These are phyloP conservation scores for Mohoua ochrocephala DNA, from an alignment of 2,113 vertebrate species.

Conservation along the genomic window DNA sequence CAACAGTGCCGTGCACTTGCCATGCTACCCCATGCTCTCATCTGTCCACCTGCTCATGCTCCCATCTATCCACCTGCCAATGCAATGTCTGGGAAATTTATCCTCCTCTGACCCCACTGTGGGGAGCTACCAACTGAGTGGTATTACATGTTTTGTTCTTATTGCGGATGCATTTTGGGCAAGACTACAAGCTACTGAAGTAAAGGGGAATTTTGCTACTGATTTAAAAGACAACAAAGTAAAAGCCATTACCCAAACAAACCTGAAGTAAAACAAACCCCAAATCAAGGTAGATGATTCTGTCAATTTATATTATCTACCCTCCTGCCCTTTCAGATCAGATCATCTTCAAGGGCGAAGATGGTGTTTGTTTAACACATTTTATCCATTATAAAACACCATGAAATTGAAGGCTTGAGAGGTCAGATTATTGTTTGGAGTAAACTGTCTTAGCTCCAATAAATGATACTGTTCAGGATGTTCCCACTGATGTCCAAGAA, in stretches of 20 bases:
- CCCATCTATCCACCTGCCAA: background rate
- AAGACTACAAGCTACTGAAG: background rate
- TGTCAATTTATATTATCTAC: background rate
- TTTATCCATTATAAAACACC: background rate
- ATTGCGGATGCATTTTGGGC: background rate
- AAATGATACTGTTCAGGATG: background rate
- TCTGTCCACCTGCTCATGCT: background rate
- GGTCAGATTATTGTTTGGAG: background rate
- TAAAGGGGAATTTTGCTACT: background rate
- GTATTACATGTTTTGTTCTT: background rate
- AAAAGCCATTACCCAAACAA: background rate
- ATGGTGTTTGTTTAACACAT: background rate
- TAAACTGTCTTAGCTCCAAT: background rate
- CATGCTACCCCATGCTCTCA: background rate
- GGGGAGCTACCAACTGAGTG: background rate
- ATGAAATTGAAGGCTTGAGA: background rate
- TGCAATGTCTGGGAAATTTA: background rate
- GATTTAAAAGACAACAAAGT: background rate
- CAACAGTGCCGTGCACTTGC: fast-evolving
- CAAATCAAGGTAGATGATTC: background rate
- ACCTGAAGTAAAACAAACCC: background rate
- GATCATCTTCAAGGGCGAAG: background rate
- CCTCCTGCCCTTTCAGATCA: background rate
- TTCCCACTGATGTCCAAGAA: background rate
- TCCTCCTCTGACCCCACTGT: background rate